phyloP scores from a whole-genome alignment of 2,797 vertebrate genomes.

The Sebastes paucispinis region DNA sequence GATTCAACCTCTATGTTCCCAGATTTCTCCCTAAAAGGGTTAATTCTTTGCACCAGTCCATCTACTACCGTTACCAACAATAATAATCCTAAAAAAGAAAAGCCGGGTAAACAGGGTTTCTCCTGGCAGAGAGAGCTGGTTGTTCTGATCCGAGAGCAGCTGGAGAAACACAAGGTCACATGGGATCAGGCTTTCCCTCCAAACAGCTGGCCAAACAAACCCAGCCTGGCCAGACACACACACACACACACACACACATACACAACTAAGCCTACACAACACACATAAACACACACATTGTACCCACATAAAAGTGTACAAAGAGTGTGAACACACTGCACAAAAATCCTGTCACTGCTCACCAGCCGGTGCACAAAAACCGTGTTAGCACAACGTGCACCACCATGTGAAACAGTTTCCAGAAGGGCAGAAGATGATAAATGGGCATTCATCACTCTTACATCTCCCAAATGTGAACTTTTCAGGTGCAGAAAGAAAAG shows the following conservation, averaged over 20 bases:
- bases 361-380: slow-evolving; percentile 3
- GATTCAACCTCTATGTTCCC: neutral
- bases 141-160: slow-evolving; percentile 82
- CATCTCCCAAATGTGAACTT: slow-evolving; percentile 8
- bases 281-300: slow-evolving; percentile 15
- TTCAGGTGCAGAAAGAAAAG: slow-evolving; percentile 26
- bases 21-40: slow-evolving; percentile 5
- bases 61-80: slow-evolving; percentile 26
- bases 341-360: slow-evolving; percentile 13
- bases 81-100: slow-evolving; percentile 38
- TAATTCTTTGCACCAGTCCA: neutral
- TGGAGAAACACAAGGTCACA: slow-evolving; percentile 82
- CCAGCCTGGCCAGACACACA: slow-evolving; percentile 23
- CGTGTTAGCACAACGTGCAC: neutral
- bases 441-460: slow-evolving; percentile 43
- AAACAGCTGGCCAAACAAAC: slow-evolving; percentile 85
- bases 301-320: slow-evolving; percentile 14
- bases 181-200: slow-evolving; percentile 80
- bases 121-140: slow-evolving; percentile 53
- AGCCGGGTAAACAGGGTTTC: slow-evolving; percentile 28
- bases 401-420: slow-evolving; percentile 40
- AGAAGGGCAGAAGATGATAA: slow-evolving; percentile 41
- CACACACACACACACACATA: slow-evolving; percentile 10
- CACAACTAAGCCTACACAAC: neutral
- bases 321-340: slow-evolving; percentile 23